phyloP scores from a whole-genome alignment of 1,140 invertebrate species.

The Cataglyphis hispanica region DNA sequence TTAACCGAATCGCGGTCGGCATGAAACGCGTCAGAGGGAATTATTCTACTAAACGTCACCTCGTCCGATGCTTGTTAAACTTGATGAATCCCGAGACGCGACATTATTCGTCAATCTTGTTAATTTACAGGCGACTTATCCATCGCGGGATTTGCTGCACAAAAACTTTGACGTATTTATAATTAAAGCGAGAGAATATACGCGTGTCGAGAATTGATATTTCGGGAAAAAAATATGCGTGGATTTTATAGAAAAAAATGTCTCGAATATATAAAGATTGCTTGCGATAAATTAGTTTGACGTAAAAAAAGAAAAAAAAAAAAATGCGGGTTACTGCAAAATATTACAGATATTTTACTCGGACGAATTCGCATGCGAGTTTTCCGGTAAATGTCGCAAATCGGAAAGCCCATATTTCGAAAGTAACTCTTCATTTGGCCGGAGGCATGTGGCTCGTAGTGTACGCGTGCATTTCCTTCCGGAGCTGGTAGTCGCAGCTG shows the following conservation, averaged over 20 bases:
- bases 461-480: slow-evolving; percentile 56
- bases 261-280: neutral
- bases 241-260: neutral
- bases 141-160: neutral
- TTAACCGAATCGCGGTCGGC: slow-evolving; percentile 62
- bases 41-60: slow-evolving; percentile 73
- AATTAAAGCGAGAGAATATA: slow-evolving; percentile 20
- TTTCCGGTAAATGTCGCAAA: slow-evolving; percentile 57
- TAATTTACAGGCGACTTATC: slow-evolving; percentile 47
- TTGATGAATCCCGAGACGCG: slow-evolving; percentile 30
- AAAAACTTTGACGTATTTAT: neutral
- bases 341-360: slow-evolving; percentile 25
- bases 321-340: neutral
- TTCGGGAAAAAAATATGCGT: neutral
- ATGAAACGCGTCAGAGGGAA: slow-evolving; percentile 32
- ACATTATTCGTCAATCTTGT: slow-evolving; percentile 51
- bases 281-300: no score
- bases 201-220: neutral
- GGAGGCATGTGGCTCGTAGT: slow-evolving; percentile 50
- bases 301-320: no score
- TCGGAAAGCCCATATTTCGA: slow-evolving; percentile 59
- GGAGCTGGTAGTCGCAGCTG: slow-evolving; percentile 45
- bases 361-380: slow-evolving; percentile 37
- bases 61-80: slow-evolving; percentile 69
- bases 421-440: slow-evolving; percentile 72